These are phyloP conservation scores for Zaprionus nigranus DNA, from an alignment of 1,140 invertebrate species.

Conservation along the genomic window DNA sequence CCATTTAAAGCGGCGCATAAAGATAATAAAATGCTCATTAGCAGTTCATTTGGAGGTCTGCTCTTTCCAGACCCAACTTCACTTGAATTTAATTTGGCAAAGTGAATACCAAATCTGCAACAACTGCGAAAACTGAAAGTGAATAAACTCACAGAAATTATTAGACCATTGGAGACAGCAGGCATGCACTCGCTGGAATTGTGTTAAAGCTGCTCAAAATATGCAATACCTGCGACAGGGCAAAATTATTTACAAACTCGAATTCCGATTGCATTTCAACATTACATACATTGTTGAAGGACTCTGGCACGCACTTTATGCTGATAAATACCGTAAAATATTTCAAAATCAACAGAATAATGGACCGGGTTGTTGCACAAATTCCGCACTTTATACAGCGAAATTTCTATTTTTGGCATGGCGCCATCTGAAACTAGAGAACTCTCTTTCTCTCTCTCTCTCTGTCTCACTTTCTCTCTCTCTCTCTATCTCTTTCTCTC, in stretches of 20 bases:
- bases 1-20: not conserved
- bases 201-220: not conserved
- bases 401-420: constrained; percentile 22
- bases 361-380: constrained; percentile 24
- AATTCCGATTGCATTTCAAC: not conserved
- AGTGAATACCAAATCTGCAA: constrained; percentile 2
- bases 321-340: constrained; percentile 12
- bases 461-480: not conserved
- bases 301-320: not conserved
- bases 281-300: not conserved
- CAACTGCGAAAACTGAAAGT: not conserved
- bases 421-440: constrained; percentile 1
- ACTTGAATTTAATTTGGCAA: constrained; percentile 1
- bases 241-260: not conserved
- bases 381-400: constrained; percentile 2
- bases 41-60: not conserved
- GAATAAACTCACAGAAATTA: not conserved
- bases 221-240: constrained; percentile 8
- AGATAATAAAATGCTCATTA: constrained; percentile 19
- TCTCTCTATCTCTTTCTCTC: not conserved
- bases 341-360: constrained; percentile 18
- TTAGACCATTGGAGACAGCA: not conserved
- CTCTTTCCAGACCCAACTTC: not conserved
- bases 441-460: not conserved
- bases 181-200: not conserved